phyloP scores from a whole-genome alignment of 2,888 invertebrate species.

The Meteorus colon region DNA sequence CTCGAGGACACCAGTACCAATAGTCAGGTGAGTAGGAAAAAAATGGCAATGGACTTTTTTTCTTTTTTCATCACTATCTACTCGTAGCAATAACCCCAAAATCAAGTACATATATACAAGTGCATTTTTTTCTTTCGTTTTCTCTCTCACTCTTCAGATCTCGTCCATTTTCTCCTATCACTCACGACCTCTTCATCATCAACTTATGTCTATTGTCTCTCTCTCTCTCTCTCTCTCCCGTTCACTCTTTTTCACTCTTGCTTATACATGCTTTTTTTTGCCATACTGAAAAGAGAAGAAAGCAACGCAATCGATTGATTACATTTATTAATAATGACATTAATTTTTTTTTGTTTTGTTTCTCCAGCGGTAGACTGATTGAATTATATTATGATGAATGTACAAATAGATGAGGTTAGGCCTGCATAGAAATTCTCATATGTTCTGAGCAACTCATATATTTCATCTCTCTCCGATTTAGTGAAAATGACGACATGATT shows the following conservation, averaged over 20 bases:
- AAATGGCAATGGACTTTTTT: background rate
- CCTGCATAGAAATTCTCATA: background rate
- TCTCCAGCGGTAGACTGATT: background rate
- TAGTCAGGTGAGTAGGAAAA: constrained; percentile 76
- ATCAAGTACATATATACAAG: background rate
- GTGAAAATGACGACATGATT: constrained; percentile 40
- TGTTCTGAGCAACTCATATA: too few relatives aligned
- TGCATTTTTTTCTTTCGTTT: constrained; percentile 23
- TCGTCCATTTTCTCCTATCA: constrained; percentile 20
- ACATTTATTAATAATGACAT: background rate
- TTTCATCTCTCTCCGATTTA: constrained; percentile 25
- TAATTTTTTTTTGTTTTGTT: background rate
- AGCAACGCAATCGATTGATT: too few relatives aligned
- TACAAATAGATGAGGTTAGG: background rate
- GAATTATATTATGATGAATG: background rate
- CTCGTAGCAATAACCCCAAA: background rate
- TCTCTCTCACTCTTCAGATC: constrained; percentile 1
- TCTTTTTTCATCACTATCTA: background rate
- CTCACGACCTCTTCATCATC: constrained; percentile 12
- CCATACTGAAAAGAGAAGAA: too few relatives aligned
- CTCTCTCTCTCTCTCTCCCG: too few relatives aligned
- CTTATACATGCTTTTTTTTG: too few relatives aligned
- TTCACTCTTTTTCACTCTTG: too few relatives aligned
- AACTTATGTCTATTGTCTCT: constrained; percentile 5
- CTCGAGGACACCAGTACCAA: constrained; percentile 85